Evolutionary conservation across 2,797 vertebrate species (phyloP).

Genomic region (Amblyopsis hoosieri): DNA sequence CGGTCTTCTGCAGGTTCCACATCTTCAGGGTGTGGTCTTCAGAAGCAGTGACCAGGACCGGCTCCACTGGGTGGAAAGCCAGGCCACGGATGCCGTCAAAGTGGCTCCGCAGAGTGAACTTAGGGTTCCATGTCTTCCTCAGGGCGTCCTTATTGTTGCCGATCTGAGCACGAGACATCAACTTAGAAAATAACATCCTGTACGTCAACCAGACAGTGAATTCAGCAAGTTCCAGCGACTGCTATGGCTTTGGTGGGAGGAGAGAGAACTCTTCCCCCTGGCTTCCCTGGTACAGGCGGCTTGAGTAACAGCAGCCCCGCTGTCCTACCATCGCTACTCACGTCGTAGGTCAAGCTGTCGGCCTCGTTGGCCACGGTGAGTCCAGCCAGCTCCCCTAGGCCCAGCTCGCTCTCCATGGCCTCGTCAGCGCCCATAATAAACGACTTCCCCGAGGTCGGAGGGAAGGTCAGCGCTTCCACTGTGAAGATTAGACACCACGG

Average conservation of each 20-base stretch:
- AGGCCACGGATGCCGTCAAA: constrained; percentile 96
- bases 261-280: neutral
- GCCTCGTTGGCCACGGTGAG: constrained; percentile 98
- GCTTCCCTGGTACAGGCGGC: neutral
- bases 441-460: constrained; percentile 93
- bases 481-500: constrained; percentile 22
- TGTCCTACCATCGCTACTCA: constrained; percentile 72
- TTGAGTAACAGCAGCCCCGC: neutral
- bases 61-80: constrained; percentile 93
- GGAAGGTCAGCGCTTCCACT: constrained; percentile 96
- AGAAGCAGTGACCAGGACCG: constrained; percentile 95
- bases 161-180: constrained; percentile 76
- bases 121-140: constrained; percentile 98
- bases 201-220: too few relatives aligned
- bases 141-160: constrained; percentile 96
- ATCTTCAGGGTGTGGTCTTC: constrained; percentile 99
- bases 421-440: constrained; percentile 97
- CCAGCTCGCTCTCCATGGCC: constrained; percentile 91
- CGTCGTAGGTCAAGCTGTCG: constrained; percentile 91
- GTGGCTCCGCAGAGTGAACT: constrained; percentile 97
- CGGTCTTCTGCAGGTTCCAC: constrained; percentile 99
- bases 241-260: too few relatives aligned
- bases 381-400: constrained; percentile 94
- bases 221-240: too few relatives aligned
- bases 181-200: neutral